Base-by-base conservation (phyloP, 2,888 invertebrate genomes). In the Disparrhopalites patrizii region DNA sequence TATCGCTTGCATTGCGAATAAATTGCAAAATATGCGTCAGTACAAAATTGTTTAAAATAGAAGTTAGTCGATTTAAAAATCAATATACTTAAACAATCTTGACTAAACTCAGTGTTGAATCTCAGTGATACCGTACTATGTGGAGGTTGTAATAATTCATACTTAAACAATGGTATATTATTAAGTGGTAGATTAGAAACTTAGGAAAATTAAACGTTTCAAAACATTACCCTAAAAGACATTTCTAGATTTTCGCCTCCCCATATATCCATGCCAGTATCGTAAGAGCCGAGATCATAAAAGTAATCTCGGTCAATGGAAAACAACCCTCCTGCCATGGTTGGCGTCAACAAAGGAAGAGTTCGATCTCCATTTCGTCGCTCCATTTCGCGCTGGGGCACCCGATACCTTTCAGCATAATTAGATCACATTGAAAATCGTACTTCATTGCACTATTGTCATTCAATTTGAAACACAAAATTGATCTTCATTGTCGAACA, bases 261-360 rank as follows among this genome's bases (percentile, higher is more conserved):
- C 98, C 98, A 99, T 77, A 99, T 97, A 81, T 98, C 95, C 98
- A 99, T 98, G 76, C 98, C 98, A 81, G 95, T 89, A 80, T 99
- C 99, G 80, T 99, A 99, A 62, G 96, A 90, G 62, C 99, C 99
- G 70, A 99, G 85, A 82, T 96, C 91, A 81, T 96, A 94, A 84
- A 99, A 99, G 81, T 95, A 99, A 27, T 95, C 91, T 28, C 89
- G 87, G 79, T 96, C 93, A 70, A 98, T 96, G 58, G 97, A 73
- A 61, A 74, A 74, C 38, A 98, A 81, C 0, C 98, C 98, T 65
- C 98, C 98, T 13, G 98, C 96, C 97, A 98, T 98, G 0, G 98
- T 98, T 0, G 98, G 98, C 0, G 98, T 96, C 72, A 91, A 86
- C 33, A 97, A 82, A 0, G 98, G 95, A 13, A 91, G 86, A 0